Evolutionary conservation across 1,140 invertebrate species (phyloP).

Genomic region (Holotrichia oblita): DNA sequence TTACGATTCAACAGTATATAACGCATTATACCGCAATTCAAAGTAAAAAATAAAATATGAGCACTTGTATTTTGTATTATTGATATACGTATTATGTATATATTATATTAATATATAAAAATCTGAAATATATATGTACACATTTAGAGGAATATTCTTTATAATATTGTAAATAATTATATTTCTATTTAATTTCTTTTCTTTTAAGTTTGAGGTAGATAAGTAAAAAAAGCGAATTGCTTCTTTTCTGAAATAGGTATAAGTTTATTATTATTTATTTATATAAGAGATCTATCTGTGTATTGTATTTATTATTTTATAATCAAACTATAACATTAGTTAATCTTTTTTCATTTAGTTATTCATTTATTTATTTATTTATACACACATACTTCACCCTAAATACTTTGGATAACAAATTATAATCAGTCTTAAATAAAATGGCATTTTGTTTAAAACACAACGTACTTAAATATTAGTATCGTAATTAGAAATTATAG

Average conservation of each 20-base stretch:
- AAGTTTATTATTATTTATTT: background rate
- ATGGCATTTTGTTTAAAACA: slow-evolving; percentile 49
- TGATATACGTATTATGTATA: slow-evolving; percentile 44
- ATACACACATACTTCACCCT: slow-evolving; percentile 41
- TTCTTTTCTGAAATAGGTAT: slow-evolving; percentile 29
- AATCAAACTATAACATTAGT: slow-evolving; percentile 26
- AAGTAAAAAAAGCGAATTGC: slow-evolving; percentile 41
- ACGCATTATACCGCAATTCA: slow-evolving; percentile 12
- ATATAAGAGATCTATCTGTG: slow-evolving; percentile 39
- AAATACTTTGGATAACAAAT: slow-evolving; percentile 55
- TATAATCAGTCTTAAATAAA: slow-evolving; percentile 58
- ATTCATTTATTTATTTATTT: slow-evolving; percentile 25
- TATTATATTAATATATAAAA: slow-evolving; percentile 53
- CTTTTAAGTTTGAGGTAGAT: slow-evolving; percentile 43
- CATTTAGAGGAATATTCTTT: slow-evolving; percentile 44
- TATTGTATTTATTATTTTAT: slow-evolving; percentile 31
- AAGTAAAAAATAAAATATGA: slow-evolving; percentile 49
- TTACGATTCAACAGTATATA: slow-evolving; percentile 50
- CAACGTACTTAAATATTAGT: slow-evolving; percentile 21
- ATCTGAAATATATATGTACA: slow-evolving; percentile 49
- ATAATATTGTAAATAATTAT: slow-evolving; percentile 48
- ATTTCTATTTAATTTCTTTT: slow-evolving; percentile 27
- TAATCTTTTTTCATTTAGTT: slow-evolving; percentile 26
- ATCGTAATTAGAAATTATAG: background rate
- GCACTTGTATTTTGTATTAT: slow-evolving; percentile 48